Evolutionary conservation across 2,797 vertebrate species (phyloP).

Genomic region (Catostomus latipinnis): DNA sequence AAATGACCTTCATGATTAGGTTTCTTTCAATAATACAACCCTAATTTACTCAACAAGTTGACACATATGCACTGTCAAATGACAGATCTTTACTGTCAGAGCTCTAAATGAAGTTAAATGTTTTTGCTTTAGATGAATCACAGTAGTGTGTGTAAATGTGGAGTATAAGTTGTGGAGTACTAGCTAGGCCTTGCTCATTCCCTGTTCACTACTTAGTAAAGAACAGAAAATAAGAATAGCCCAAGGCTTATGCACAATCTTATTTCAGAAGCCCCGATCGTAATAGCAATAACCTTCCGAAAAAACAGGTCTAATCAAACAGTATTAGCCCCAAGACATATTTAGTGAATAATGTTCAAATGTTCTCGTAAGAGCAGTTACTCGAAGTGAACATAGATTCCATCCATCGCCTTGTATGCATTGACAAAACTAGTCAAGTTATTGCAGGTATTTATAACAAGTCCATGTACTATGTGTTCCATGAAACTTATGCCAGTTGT

Average conservation of each 20-base stretch:
- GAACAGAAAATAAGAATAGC: constrained; percentile 19
- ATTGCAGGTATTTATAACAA: not conserved
- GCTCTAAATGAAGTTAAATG: constrained; percentile 47
- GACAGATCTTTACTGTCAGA: constrained; percentile 56
- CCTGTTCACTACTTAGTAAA: constrained; percentile 13
- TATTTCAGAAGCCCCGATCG: not conserved
- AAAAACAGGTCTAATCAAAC: constrained; percentile 21
- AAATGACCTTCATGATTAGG: constrained; percentile 28
- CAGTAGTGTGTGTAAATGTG: not conserved
- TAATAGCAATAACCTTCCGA: constrained; percentile 27
- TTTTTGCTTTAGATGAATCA: not conserved
- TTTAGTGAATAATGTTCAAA: constrained; percentile 18
- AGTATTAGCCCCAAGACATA: constrained; percentile 14
- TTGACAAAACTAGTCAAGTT: not conserved
- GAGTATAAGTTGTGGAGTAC: not conserved
- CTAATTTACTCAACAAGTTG: constrained; percentile 26
- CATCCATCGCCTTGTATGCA: not conserved
- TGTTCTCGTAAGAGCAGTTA: not conserved
- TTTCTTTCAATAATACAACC: constrained; percentile 12
- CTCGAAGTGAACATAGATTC: not conserved
- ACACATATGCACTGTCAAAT: not conserved
- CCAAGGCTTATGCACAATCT: constrained; percentile 20
- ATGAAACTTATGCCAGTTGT: not conserved
- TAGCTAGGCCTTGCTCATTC: not conserved
- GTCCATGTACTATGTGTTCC: too few species aligned